Conservation (phyloP, 2,113 vertebrate species). For the Gavialis gangeticus region DNA sequence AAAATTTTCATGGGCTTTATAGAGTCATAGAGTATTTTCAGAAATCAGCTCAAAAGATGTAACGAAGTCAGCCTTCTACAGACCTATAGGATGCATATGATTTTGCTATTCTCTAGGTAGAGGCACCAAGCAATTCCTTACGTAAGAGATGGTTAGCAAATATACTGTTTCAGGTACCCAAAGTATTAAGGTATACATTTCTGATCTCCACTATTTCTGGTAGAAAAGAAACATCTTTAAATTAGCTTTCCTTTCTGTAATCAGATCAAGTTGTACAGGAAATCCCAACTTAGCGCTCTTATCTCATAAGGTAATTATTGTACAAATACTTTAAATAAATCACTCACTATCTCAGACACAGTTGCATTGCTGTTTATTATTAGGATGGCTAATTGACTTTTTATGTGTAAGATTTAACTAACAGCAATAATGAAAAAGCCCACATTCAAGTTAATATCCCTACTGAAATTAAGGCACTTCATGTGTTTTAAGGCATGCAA, state of each 20-base stretch:
- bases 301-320: neutral
- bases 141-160: neutral
- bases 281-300: constrained; percentile 43
- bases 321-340: constrained; percentile 56
- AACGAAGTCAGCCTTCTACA: neutral
- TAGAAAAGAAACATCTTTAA: constrained; percentile 31
- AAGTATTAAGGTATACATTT: constrained; percentile 1
- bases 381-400: constrained; percentile 51
- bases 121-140: neutral
- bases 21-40: neutral
- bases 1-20: neutral
- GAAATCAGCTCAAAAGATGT: neutral
- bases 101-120: neutral
- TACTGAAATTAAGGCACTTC: neutral
- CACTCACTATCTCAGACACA: constrained; percentile 33
- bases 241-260: constrained; percentile 53
- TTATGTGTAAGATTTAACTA: neutral
- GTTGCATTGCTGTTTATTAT: constrained; percentile 39
- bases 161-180: constrained; percentile 14
- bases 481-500: neutral
- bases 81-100: neutral
- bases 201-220: neutral
- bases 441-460: constrained; percentile 1
- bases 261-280: constrained; percentile 63
- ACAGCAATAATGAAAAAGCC: neutral